These are phyloP conservation scores for Sympetrum striolatum DNA, from an alignment of 2,888 invertebrate genomes.

Conservation along the genomic window DNA sequence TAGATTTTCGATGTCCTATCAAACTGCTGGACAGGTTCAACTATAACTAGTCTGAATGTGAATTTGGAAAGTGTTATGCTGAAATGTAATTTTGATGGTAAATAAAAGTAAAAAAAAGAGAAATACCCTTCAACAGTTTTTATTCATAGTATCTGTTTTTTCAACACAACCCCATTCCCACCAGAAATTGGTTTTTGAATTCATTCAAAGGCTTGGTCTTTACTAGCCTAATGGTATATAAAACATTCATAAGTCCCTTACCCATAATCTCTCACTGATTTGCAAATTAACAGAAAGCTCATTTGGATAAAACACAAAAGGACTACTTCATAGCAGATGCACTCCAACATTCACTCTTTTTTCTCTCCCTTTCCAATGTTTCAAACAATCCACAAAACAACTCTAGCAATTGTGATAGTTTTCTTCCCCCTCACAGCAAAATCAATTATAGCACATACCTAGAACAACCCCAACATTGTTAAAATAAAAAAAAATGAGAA, in stretches of 20 bases:
- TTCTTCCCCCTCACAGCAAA: neutral
- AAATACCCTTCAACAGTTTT: slow-evolving; percentile 48
- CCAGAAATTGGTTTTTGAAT: slow-evolving; percentile 46
- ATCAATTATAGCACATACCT: neutral
- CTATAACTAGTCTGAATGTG: neutral
- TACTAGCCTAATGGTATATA: slow-evolving; percentile 42
- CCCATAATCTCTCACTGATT: slow-evolving; percentile 34
- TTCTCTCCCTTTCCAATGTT: slow-evolving; percentile 15
- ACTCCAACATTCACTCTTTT: slow-evolving; percentile 27
- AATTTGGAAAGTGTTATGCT: neutral
- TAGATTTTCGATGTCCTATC: neutral
- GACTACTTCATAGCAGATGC: slow-evolving; percentile 42
- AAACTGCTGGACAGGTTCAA: neutral
- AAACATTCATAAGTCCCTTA: slow-evolving; percentile 35
- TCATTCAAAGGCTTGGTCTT: slow-evolving; percentile 33
- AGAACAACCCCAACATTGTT: slow-evolving; percentile 12
- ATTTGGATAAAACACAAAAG: slow-evolving; percentile 36
- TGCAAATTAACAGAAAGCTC: slow-evolving; percentile 44
- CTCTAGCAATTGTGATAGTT: slow-evolving; percentile 5
- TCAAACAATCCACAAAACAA: neutral
- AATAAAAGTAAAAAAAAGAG: slow-evolving; percentile 4
- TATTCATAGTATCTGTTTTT: slow-evolving; percentile 48
- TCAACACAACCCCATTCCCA: slow-evolving; percentile 49
- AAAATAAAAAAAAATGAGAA: neutral
- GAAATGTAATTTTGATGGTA: slow-evolving; percentile 6